A percentile compares a stretch with the other conserved stretches of the same genome.
Conservation (phyloP, 30 jellyfish, hydroid and myxozoan genomes). For the Pelagia noctiluca region DNA sequence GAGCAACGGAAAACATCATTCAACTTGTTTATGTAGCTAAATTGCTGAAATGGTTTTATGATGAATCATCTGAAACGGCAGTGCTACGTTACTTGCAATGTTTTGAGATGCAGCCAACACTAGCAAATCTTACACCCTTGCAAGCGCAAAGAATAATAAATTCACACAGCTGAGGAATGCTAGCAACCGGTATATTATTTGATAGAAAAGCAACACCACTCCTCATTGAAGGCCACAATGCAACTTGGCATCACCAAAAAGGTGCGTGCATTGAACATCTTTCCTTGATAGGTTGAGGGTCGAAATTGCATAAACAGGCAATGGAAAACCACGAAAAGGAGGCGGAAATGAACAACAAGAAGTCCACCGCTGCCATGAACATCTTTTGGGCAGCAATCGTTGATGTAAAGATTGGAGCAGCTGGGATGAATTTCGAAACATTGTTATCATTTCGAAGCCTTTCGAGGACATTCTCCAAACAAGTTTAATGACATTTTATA, state of each 20-base stretch:
- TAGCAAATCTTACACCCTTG: neutral
- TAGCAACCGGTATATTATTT: neutral
- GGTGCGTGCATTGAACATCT: neutral
- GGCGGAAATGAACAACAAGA: neutral
- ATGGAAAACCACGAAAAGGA: neutral
- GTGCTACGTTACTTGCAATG: neutral
- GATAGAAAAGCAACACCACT: neutral
- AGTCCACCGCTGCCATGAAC: neutral
- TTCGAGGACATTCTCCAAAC: neutral
- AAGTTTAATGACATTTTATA: neutral
- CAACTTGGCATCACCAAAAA: neutral
- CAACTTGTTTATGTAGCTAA: neutral
- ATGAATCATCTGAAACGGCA: neutral
- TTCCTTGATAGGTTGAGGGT: neutral
- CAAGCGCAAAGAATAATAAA: neutral
- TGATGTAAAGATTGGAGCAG: neutral
- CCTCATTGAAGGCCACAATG: slow-evolving; percentile 8
- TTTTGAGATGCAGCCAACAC: neutral
- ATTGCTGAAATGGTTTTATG: neutral
- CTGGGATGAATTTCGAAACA: neutral
- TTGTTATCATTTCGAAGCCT: neutral
- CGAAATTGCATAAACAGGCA: neutral
- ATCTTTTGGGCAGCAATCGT: neutral
- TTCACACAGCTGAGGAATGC: neutral
- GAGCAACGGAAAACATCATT: neutral